These are phyloP conservation scores for Microplitis demolitor DNA, from an alignment of 1,140 invertebrate genomes.

Conservation along the genomic window DNA sequence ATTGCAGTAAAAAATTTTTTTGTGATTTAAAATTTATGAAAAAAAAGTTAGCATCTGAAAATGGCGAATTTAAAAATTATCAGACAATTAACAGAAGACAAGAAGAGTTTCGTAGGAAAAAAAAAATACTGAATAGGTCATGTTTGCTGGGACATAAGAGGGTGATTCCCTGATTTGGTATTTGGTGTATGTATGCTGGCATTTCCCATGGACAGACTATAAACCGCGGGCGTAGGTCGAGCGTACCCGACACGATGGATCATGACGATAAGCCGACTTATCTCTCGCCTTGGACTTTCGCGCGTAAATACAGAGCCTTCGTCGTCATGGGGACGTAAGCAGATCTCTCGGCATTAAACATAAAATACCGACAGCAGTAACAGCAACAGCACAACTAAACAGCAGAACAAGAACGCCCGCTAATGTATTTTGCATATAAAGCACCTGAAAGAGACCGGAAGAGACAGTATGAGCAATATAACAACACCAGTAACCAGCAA, in stretches of 20 bases:
- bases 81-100: background rate
- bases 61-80: background rate
- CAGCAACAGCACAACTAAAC: too few relatives aligned
- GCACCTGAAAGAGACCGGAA: slow-evolving; percentile 17
- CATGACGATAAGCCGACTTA: slow-evolving; percentile 31
- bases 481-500: too few relatives aligned
- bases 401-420: background rate
- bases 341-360: background rate
- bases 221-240: slow-evolving; percentile 29
- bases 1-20: too few relatives aligned
- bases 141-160: slow-evolving; percentile 24
- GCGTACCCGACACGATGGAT: slow-evolving; percentile 31
- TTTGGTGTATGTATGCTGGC: slow-evolving; percentile 24
- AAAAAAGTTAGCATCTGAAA: too few relatives aligned
- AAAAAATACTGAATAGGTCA: background rate
- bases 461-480: background rate
- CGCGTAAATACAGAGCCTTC: slow-evolving; percentile 24
- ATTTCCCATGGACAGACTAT: slow-evolving; percentile 37
- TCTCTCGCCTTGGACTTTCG: slow-evolving; percentile 30
- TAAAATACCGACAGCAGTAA: background rate
- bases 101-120: background rate
- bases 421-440: slow-evolving; percentile 28
- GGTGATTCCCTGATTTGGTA: slow-evolving; percentile 19
- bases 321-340: background rate
- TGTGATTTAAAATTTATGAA: too few relatives aligned